Base-by-base conservation (phyloP, 2,888 invertebrate species). In the Acanthosepion pharaonis region DNA sequence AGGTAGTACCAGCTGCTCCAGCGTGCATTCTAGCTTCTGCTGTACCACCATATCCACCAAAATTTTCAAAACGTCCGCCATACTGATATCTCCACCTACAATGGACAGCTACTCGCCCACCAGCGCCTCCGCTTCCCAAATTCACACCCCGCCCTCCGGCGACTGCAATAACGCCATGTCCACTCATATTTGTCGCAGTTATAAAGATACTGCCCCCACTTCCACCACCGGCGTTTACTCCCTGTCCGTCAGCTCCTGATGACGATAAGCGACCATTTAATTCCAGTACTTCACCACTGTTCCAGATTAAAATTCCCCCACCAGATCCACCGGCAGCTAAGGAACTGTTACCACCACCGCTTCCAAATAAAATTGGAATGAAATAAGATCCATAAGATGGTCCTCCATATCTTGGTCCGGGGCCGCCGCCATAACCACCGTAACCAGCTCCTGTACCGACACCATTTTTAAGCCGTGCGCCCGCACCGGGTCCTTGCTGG, bases 1-100 rank as follows among this genome's bases (percentile, higher is more conserved):
- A 96, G 18, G 96, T 96, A 1, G 96, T 96, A 18, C 96, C 96
- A 23, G 96, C 96, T 11, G 96, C 96, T n/a, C 96, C 96, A 59
- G 96, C 95, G 94, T 96, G 96, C 5, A 95, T 94, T 25, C 95
- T 93, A 5, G n/a, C 94, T 64, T 95, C 93, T 33, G 78, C 18
- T 18, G 94, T 93, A 28, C 94, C 95, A 18, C 96, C 96, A 94
- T 96, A 94, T 33, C 96, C 96, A 49, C 96, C 96, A 95, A 95
- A 96, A 95, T 96, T 96, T 55, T 96, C 95, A 94, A 95, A 96
- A 94, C 94, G 53, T n/a, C 96, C 96, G 64, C 96, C 96, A 95
- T 95, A 96, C 20, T 95, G 95, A 95, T 96, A 96, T 18, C 96
- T 94, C 95, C 95, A 96, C 28, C 95, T 94, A 95, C 96, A 96